Conservation (phyloP, 23 tunicate genomes). For the Oikopleura dioica region DNA sequence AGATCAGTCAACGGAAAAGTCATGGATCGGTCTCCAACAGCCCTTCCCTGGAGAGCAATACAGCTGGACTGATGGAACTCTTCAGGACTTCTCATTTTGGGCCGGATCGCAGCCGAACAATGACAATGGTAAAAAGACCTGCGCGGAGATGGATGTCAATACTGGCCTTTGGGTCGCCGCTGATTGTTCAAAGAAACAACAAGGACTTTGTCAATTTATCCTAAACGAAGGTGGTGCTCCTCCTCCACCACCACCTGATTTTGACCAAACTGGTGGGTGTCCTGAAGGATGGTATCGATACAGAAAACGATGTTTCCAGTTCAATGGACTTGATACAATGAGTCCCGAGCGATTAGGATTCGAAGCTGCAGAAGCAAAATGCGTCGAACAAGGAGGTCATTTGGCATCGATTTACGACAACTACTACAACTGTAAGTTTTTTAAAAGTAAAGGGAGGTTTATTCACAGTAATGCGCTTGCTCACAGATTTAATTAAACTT, state of each 20-base stretch:
- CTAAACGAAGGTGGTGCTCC: not conserved
- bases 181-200: not conserved
- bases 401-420: slow-evolving; percentile 38
- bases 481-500: no score
- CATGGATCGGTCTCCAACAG: slow-evolving; percentile 67
- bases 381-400: slow-evolving; percentile 22
- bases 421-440: slow-evolving; percentile 53
- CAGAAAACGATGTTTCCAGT: slow-evolving; percentile 45
- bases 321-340: slow-evolving; percentile 16
- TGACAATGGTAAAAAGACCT: slow-evolving; percentile 36
- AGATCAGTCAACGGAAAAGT: not conserved
- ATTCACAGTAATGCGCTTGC: no score
- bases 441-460: no score
- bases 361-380: slow-evolving; percentile 44
- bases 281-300: slow-evolving; percentile 32
- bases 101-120: slow-evolving; percentile 32
- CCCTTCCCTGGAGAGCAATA: slow-evolving; percentile 36
- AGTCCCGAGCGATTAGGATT: slow-evolving; percentile 13
- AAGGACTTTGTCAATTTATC: not conserved
- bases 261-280: not conserved
- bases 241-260: not conserved
- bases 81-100: slow-evolving; percentile 31
- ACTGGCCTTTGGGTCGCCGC: slow-evolving; percentile 20
- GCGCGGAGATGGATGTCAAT: slow-evolving; percentile 26
- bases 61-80: slow-evolving; percentile 45